These are phyloP conservation scores for Pteropus rufus DNA, from an alignment of 2,797 vertebrate species.

Conservation along the genomic window DNA sequence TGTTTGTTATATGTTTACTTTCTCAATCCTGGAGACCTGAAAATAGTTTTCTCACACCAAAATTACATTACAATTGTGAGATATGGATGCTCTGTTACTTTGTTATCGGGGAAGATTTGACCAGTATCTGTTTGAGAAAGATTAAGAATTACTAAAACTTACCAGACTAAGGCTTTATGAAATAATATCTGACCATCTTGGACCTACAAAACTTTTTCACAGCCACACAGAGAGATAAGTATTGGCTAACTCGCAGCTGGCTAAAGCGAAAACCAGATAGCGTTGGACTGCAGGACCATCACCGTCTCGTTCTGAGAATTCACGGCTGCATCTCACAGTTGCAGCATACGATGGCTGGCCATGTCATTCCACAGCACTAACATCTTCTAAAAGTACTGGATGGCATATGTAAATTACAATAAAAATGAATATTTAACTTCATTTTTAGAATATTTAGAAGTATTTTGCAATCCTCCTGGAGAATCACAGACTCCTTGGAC, in stretches of 20 bases:
- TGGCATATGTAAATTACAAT: not conserved
- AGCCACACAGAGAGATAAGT: not conserved
- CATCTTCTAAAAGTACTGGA: not conserved
- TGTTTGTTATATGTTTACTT: not conserved
- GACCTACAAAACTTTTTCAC: not conserved
- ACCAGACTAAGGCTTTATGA: not conserved
- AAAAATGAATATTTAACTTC: conserved; percentile 31
- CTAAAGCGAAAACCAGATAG: not conserved
- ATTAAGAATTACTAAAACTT: not conserved
- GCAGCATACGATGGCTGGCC: not conserved
- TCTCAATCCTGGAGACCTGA: not conserved
- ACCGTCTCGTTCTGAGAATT: not conserved
- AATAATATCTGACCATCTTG: not conserved
- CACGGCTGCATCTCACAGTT: not conserved
- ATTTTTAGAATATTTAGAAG: conserved; percentile 15
- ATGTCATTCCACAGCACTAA: not conserved
- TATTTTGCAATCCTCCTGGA: not conserved
- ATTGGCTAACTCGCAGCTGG: not conserved
- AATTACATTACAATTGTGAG: not conserved
- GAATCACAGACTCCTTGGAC: not conserved
- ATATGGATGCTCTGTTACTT: not conserved
- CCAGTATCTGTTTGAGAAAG: not conserved
- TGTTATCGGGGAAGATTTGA: not conserved
- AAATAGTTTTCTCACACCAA: not conserved
- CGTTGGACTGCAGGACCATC: not conserved